Conservation (phyloP, 2,888 invertebrate genomes). For the Mythimna impura region DNA sequence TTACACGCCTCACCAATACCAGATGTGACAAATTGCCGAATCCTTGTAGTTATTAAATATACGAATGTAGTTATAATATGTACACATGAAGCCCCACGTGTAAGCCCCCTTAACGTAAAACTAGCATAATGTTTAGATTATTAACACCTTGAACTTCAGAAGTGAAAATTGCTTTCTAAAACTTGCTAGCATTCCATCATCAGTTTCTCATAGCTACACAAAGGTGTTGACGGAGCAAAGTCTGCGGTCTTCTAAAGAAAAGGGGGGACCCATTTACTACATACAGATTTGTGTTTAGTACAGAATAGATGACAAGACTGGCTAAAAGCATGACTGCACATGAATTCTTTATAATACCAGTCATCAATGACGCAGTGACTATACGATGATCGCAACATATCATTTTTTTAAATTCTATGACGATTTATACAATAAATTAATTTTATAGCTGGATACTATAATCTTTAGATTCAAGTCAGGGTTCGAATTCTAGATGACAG, state of each 20-base stretch:
- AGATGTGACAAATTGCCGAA: conserved; percentile 1
- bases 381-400: conserved; percentile 9
- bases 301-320: conserved; percentile 11
- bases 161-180: conserved; percentile 14
- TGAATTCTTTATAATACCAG: conserved; percentile 20
- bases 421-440: conserved; percentile 2
- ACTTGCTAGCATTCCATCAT: conserved; percentile 4
- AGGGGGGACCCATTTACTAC: conserved; percentile 8
- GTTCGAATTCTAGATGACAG: conserved; percentile 1
- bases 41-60: conserved; percentile 13
- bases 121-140: conserved; percentile 1
- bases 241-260: conserved; percentile 29
- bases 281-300: neutral
- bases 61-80: conserved; percentile 13
- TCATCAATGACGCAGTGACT: conserved; percentile 20
- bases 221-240: conserved; percentile 41
- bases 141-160: conserved; percentile 22
- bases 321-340: conserved; percentile 26
- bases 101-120: neutral
- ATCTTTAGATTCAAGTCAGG: conserved; percentile 5
- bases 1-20: neutral
- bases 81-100: conserved; percentile 19
- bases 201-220: neutral
- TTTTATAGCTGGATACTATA: conserved; percentile 20
- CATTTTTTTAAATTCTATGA: neutral